phyloP scores from a whole-genome alignment of 2,888 invertebrate species.

The Brachycybe producta region DNA sequence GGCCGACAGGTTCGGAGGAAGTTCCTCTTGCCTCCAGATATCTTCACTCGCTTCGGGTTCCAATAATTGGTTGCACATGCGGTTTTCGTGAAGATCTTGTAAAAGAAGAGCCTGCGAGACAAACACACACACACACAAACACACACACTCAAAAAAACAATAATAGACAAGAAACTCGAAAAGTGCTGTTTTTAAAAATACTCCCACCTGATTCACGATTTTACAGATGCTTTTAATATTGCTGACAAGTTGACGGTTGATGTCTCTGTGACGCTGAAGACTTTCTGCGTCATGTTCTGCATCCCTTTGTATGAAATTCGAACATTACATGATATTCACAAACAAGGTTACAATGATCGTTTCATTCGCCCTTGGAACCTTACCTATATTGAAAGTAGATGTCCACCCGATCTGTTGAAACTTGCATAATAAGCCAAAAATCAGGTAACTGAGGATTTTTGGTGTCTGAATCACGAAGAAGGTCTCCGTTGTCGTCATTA shows the following conservation, averaged over 20 bases:
- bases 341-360: no score
- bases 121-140: background rate
- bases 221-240: constrained; percentile 48
- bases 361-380: no score
- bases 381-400: constrained; percentile 56
- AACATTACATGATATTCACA: no score
- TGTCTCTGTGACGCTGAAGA: constrained; percentile 26
- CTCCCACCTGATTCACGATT: constrained; percentile 44
- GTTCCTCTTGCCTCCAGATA: constrained; percentile 31
- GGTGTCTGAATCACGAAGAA: constrained; percentile 42
- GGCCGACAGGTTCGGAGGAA: no score
- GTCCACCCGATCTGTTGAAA: constrained; percentile 45
- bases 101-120: constrained; percentile 47
- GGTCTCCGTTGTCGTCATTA: constrained; percentile 44
- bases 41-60: constrained; percentile 49
- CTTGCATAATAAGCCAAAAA: constrained; percentile 55
- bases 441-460: constrained; percentile 45
- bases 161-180: background rate
- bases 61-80: constrained; percentile 50
- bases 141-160: background rate
- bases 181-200: background rate
- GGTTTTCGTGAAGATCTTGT: constrained; percentile 51
- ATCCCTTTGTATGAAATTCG: constrained; percentile 26
- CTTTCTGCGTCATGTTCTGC: constrained; percentile 26
- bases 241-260: constrained; percentile 36